Conservation (phyloP, 35 echinoderm and acorn worm genomes). For the Chiridota heheva region DNA sequence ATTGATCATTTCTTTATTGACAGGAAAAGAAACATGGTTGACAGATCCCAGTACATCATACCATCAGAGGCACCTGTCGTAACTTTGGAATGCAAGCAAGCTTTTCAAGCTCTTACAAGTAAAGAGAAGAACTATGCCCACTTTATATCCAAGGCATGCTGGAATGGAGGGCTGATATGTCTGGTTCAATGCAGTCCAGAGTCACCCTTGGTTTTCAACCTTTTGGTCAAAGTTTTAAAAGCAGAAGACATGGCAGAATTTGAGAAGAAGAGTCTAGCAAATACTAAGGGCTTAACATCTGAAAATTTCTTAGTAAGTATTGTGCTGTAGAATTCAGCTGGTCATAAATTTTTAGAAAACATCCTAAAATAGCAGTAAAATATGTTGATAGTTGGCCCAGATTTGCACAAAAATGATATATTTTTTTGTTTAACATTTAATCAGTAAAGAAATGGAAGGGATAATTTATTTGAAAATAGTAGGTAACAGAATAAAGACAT, state of each 20-base stretch:
- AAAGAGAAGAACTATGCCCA: conserved; percentile 95
- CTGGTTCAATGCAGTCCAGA: conserved; percentile 88
- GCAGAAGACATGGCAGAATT: conserved; percentile 55
- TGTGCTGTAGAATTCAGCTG: neutral
- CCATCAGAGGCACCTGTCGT: conserved; percentile 77
- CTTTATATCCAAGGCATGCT: conserved; percentile 71
- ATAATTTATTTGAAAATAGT: no score
- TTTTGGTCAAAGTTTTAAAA: conserved; percentile 84
- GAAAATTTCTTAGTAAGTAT: neutral
- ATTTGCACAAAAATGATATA: no score
- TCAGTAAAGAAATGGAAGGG: no score
- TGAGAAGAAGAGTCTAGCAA: conserved; percentile 49
- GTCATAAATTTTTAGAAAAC: no score
- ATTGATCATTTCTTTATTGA: no score
- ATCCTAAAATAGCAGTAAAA: no score
- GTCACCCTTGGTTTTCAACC: conserved; percentile 78
- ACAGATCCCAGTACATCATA: conserved; percentile 69
- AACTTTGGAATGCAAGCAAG: conserved; percentile 74
- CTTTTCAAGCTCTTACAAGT: conserved; percentile 59
- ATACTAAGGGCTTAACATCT: neutral
- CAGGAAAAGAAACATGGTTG: conserved; percentile 34
- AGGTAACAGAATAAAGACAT: no score
- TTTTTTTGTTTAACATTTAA: no score
- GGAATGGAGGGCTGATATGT: conserved; percentile 84
- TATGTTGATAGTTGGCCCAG: no score